Evolutionary conservation across 2,888 invertebrate genomes (phyloP), one percentile per base, ranked within the genome.

Genomic region (Chrysolina americana): DNA sequence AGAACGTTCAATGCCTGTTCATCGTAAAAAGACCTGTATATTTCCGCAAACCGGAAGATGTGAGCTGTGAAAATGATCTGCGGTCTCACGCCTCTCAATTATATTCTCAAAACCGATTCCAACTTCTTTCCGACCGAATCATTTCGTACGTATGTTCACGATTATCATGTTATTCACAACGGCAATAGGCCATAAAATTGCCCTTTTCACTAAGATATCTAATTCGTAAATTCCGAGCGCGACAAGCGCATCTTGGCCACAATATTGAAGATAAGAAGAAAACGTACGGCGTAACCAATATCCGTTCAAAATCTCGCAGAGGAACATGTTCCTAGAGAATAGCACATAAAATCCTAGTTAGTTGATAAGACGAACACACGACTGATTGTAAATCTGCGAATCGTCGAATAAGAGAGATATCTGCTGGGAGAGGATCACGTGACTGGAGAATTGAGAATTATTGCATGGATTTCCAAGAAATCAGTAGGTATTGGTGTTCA

Each of bases 281-380:
- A 73, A 77, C 69, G 59, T 75, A 77, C 75, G 77, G 75, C 68
- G 74, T 64, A 71, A 73, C 70, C 73, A 79, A 76, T 80, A 80
- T 80, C 80, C 75, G 71, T 68, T 75, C 71, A 74, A 78, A 80
- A 80, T 80, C 78, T 80, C 66, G 41, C 63, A 72, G 68, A 78
- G 50, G 75, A 76, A 74, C 80, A 78, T 80, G 80, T 78, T 76
- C 71, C 59, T 72, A 75, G 72, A 78, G 77, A 78, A 79, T 79
- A 68, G 78, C 76, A 68, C 75, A 77, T 80, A 80, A 78, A 80
- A 78, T 80, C 73, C 71, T 75, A 66, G 71, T 73, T 74, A 63
- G 68, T 70, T 74, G 76, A 77, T 78, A 80, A 76, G 64, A 62
- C 53, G 48, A 75, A 65, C 36, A 36, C 59, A 59, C 59, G 59